Evolutionary conservation across 2,113 vertebrate genomes (phyloP).

Genomic region (Reinhardtius hippoglossoides): DNA sequence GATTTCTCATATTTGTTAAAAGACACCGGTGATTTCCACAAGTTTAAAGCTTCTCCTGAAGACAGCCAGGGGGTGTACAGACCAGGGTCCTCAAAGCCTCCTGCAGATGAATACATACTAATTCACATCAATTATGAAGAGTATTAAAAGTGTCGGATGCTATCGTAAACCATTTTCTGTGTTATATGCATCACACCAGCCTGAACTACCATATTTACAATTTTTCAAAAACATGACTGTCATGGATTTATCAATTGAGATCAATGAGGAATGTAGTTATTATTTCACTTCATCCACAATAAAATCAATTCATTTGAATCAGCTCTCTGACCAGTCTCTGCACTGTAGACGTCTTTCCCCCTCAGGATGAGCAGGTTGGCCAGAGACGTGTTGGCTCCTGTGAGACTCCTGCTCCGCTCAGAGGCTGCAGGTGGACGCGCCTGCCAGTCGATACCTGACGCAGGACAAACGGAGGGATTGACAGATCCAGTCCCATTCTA

Average conservation of each 20-base stretch:
- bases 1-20: slow-evolving; percentile 95
- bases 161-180: not conserved
- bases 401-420: slow-evolving; percentile 56
- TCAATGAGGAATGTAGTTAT: too few relatives aligned
- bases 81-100: slow-evolving; percentile 85
- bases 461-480: not conserved
- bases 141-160: not conserved
- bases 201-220: not conserved
- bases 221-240: not conserved
- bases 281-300: not conserved
- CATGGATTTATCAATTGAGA: not conserved
- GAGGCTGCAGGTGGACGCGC: slow-evolving; percentile 76
- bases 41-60: slow-evolving; percentile 79
- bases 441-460: slow-evolving; percentile 92
- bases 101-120: slow-evolving; percentile 72
- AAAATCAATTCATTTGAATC: not conserved
- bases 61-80: slow-evolving; percentile 92
- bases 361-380: slow-evolving; percentile 94
- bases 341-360: slow-evolving; percentile 87
- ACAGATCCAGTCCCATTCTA: too few relatives aligned
- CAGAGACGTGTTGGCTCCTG: slow-evolving; percentile 88
- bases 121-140: slow-evolving; percentile 1
- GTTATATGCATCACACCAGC: not conserved
- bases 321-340: slow-evolving; percentile 84
- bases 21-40: slow-evolving; percentile 88